These are phyloP conservation scores for Callipepla squamata DNA, from an alignment of 2,113 vertebrate genomes.

Conservation along the genomic window DNA sequence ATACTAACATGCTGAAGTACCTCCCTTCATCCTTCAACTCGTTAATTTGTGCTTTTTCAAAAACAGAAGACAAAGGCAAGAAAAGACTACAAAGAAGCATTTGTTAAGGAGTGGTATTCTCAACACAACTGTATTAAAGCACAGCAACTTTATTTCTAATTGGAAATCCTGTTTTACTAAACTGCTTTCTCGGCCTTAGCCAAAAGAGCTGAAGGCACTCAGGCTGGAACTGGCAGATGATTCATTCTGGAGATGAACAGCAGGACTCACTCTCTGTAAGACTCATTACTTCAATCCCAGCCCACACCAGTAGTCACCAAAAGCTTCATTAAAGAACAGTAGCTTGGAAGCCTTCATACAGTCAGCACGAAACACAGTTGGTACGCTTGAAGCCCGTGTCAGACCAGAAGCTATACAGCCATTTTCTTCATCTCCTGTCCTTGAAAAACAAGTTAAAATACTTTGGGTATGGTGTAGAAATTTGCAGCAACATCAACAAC, in stretches of 20 bases:
- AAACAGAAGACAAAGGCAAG: not conserved
- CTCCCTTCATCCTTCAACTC: not conserved
- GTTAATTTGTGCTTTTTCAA: not conserved
- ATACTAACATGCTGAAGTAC: not conserved
- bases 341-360: not conserved
- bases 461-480: fast-evolving
- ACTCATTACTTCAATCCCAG: not conserved
- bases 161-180: not conserved
- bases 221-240: not conserved
- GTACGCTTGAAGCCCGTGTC: not conserved
- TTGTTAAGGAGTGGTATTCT: not conserved
- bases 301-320: not conserved
- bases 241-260: not conserved
- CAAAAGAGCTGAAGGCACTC: not conserved
- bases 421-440: not conserved
- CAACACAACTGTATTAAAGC: not conserved
- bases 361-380: not conserved
- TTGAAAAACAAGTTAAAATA: not conserved
- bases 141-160: not conserved
- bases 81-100: fast-evolving
- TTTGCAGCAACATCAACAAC: not conserved
- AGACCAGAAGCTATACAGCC: not conserved
- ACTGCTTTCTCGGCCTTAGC: not conserved
- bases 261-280: not conserved
- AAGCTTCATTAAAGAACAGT: not conserved